Evolutionary conservation across 2,113 vertebrate genomes (phyloP), one percentile per base, ranked within the genome.

Genomic region (Melanostigma gelatinosum): DNA sequence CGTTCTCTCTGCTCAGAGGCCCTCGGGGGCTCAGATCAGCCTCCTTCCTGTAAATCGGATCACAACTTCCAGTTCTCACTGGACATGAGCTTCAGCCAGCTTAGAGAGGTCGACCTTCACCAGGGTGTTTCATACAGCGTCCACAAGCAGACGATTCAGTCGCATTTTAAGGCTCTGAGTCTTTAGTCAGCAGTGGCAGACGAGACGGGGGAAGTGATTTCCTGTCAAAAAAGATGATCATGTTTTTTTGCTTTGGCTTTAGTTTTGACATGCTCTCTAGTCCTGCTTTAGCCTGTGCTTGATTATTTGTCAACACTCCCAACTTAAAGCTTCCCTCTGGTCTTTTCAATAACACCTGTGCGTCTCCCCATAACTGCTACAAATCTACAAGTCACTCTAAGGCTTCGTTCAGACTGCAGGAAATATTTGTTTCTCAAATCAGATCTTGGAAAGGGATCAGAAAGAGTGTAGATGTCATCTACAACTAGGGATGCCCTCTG

Each of bases 31-130:
- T 20, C 64, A 57, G 71, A 65, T 64, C 64, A 69, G 50, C 57
- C 2, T 20, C 12, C 16, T 18, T 77, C 75, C 48, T 20, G 8
- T 46, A 57, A 73, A 79, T 61, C 12, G 0, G 38, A 85, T 85
- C 58, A 73, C 54, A 79, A 76, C 34, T 16, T 50, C n/a, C 50
- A 8, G 27, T 29, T 13, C 61, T 50, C 48, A 1, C 18, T 40
- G 54, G 67, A 68, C 76, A 34, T 4, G 24, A 44, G 68, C 55
- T 83, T 60, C 34, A 52, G 8, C 22, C 48, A 40, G 66, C 38
- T 69, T 63, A 87, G 16, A 73, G 40, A 32, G 34, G 48, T 22
- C 48, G 66, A 79, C 84, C 44, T 72, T 62, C 27, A 75, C 4
- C 42, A 13, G 58, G 24, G 50, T 18, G 20, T 71, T 75, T 70